phyloP scores from a whole-genome alignment of 2,113 vertebrate genomes.

The Pantherophis guttatus region DNA sequence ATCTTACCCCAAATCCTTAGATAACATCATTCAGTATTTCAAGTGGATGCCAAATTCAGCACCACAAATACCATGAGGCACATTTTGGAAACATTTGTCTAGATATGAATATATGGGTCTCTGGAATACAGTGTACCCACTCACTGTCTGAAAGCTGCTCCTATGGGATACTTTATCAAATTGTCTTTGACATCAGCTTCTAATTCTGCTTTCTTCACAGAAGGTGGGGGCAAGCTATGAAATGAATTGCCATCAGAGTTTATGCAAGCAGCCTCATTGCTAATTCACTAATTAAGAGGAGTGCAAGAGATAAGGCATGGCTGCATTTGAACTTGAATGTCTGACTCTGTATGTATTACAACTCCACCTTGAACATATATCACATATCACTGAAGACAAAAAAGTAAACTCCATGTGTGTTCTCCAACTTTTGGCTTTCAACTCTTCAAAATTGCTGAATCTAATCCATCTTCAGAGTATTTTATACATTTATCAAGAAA shows the following conservation, averaged over 20 bases:
- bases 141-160: not conserved
- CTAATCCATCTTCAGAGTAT: not conserved
- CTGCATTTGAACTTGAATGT: not conserved
- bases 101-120: not conserved
- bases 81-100: not conserved
- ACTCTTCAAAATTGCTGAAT: not conserved
- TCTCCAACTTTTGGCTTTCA: not conserved
- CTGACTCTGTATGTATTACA: not conserved
- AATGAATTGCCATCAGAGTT: not conserved
- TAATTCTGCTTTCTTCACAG: not conserved
- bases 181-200: not conserved
- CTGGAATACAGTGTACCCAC: not conserved
- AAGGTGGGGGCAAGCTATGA: not conserved
- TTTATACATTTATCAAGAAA: not conserved
- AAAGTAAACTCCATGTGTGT: too few species aligned
- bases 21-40: not conserved
- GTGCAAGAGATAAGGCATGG: not conserved
- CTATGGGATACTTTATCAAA: not conserved
- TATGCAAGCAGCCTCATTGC: not conserved
- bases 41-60: not conserved
- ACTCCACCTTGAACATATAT: not conserved
- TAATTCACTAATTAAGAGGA: not conserved
- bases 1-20: not conserved
- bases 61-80: not conserved
- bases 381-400: too few species aligned